Base-by-base conservation (phyloP, 2,888 invertebrate species). In the Diploptera punctata region DNA sequence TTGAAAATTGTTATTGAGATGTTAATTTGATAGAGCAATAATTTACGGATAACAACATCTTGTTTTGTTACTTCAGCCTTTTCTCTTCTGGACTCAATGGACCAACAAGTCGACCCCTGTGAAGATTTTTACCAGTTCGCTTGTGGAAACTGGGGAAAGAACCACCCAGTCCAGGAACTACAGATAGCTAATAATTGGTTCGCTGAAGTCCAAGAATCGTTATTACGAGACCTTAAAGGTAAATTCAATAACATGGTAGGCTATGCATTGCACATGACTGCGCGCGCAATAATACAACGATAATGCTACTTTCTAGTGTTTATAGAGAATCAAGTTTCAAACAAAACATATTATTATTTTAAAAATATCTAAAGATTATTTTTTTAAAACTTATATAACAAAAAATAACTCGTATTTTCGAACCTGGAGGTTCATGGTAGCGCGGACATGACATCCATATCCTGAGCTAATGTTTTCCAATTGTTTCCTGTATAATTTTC, bases 91-190 rank as follows among this genome's bases (percentile, higher is more conserved):
- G 57, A 57, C 19, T 70, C 57, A 2, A 44, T 72, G 44, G 71
- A 72, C 60, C 29, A 18, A 10, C 13, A 9, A 1, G 71, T n/a
- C 1, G 60, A 68, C 24, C 71, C 71, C 3, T 72, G 71, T 54
- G 67, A 57, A 24, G 68, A 72, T 43, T 72, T 72, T 38, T 72
- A 68, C 61, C 44, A 67, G 31, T 72, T 72, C 19, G 71, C 71
- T 9, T 72, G 71, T 29, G 68, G 68, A n/a, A 68, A 68, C 19
- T 72, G 71, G 71, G 44, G 44, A n/a, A 43, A 24, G 26, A 13
- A 1, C 29, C 60, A 70, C 61, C 70, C 70, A 1, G 44, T 61
- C 9, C 9, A 13, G 10, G 70, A 70, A 1, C n/a, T 3, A 0
- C 24, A 54, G 1, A 18, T 38, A 3, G 38, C 61, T 3, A 43